Evolutionary conservation across 2,113 vertebrate species (phyloP), one percentile per base, ranked within the genome.

Genomic region (Labeo catla): DNA sequence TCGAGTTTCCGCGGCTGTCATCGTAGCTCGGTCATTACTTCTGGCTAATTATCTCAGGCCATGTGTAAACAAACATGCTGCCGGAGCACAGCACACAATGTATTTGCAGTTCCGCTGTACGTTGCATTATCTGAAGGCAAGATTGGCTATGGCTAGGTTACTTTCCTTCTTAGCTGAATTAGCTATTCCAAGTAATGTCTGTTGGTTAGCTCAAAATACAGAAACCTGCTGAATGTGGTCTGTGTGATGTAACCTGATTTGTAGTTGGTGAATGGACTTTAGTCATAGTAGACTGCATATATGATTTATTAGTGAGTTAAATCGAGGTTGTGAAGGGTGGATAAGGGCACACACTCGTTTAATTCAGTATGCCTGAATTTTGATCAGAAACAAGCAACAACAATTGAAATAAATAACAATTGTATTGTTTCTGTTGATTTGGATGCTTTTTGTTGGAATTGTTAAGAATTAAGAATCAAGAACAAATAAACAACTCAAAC

Each of bases 1-100:
- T 96, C 91, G 3, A 73, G 92, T 96, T 95, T 92, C 94, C 89
- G 91, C 81, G 93, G 92, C 94, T 95, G 95, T 95, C 95, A 95
- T 95, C 95, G 91, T 93, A 94, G 92, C 92, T 91, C 82, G 68
- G 91, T 94, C 94, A 94, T 95, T 95, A 95, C 93, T 95, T 94
- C 91, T 94, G 91, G 90, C 94, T 95, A 95, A 95, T 95, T 95
- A 95, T 93, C 94, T 92, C 87, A 45, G 84, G 90, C 92, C 91
- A 88, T 89, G 84, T 89, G 93, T 94, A 95, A 95, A 95, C 93
- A 94, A 93, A 93, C 93, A 93, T 93, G 90, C 93, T 93, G 92
- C 92, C 92, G 86, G 80, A 57, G 81, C 83, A 45, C 91, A 86
- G 91, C 90, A 85, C 61, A 90, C 89, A 91, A 92, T 93, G 92